Base-by-base conservation (phyloP, 2,888 invertebrate genomes). In the Masnerella sp. region DNA sequence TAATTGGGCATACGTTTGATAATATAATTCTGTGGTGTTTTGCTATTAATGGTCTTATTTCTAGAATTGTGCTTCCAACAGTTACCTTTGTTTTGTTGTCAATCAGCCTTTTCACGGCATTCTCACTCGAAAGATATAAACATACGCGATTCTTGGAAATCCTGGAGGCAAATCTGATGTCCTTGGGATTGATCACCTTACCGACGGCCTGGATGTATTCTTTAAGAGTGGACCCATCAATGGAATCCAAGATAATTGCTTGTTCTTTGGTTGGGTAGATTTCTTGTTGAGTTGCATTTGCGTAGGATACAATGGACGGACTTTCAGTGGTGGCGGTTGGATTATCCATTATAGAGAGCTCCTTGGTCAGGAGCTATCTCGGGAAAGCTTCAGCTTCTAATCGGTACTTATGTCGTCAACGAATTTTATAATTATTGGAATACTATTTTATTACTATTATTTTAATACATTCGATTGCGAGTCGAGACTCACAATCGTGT, bases 231-330 rank as follows among this genome's bases (percentile, higher is more conserved):
- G 45, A 17, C 4, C 38, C 38, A 7, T 25, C 52, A 2, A 45
- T 18, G 8, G 52, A 25, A 12, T 72, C 32, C 9, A 71, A 32
- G 5, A 71, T 18, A n/a, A 65, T 43, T 4, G 52, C 65, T 51
- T 71, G 58, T 0, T 71, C 52, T 4, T 59, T 65, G 12, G 43
- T 67, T 5, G 67, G 72, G 12, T 67, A 20, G 2, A 7, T n/a
- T 1, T 42, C 42, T 20, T 11, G 14, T 42, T 42, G 42, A 2
- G 42, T 20, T 3, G 11, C 22, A n/a, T 18, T 20, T 5, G 20
- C 42, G 20, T 42, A 42, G 7, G n/a, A 4, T 34, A 7, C 7
- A 34, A 11, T 34, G 34, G 34, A 25, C n/a, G n/a, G n/a, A n/a
- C n/a, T n/a, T n/a, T n/a, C n/a, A n/a, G n/a, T n/a, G n/a, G n/a